A percentile compares a stretch with the other conserved stretches of the same genome.
phyloP scores from a whole-genome alignment of 2,113 vertebrate genomes.

The Echinops telfairi region DNA sequence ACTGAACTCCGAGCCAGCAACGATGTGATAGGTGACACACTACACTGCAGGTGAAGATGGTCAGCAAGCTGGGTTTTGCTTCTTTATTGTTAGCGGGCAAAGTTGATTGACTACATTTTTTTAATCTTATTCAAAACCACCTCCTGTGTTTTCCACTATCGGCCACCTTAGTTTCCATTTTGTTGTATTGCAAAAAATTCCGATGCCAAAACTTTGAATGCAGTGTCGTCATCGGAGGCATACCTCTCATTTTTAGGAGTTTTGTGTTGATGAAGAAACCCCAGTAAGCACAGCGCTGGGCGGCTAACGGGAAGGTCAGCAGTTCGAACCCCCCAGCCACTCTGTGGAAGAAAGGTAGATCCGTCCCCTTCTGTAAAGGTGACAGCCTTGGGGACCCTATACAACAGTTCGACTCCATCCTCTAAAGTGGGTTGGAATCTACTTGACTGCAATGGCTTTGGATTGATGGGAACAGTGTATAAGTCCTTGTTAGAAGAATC shows the following conservation, averaged over 20 bases:
- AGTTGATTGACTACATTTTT: conserved; percentile 3
- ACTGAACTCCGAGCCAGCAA: conserved; percentile 62
- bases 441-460: neutral
- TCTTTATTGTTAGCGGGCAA: neutral
- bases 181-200: neutral
- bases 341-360: neutral
- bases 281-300: neutral
- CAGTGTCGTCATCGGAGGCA: too few relatives aligned
- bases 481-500: conserved; percentile 33
- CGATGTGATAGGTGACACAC: conserved; percentile 59
- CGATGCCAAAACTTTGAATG: neutral
- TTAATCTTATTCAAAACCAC: neutral
- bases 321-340: neutral
- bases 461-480: conserved; percentile 32
- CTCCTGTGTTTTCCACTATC: neutral
- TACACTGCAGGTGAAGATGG: conserved; percentile 51
- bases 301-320: neutral
- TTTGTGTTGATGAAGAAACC: neutral
- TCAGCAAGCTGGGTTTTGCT: conserved; percentile 35
- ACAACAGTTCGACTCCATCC: neutral
- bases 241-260: neutral
- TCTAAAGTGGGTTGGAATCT: neutral
- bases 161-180: conserved; percentile 15
- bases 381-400: neutral
- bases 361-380: neutral